Evolutionary conservation across 2,888 invertebrate species (phyloP), one percentile per base, ranked within the genome.

Genomic region (Exephanes ischioxanthus): DNA sequence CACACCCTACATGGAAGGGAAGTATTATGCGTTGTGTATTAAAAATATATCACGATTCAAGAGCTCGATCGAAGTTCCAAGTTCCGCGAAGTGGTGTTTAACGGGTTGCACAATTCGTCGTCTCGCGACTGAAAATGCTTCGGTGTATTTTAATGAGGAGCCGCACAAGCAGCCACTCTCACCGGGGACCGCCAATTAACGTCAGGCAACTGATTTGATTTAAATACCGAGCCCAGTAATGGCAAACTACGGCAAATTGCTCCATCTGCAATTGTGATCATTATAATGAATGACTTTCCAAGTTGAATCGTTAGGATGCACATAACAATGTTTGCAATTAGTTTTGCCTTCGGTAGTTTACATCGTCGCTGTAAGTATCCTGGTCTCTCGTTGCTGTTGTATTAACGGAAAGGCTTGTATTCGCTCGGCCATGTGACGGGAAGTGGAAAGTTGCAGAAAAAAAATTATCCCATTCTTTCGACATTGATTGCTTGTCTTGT

Each of bases 241-340:
- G 51, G 41, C 58, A 79, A 72, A 79, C 68, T 66, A 26, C 41
- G 33, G 22, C 58, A 68, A 83, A 68, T 83, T 73, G 55, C 73
- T 83, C 61, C 41, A 79, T 83, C 78, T 45, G 61, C 68, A 79
- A 79, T 83, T 68, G 72, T 73, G 61, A 67, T 33, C 14, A 16
- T 73, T 78, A 78, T 61, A 83, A 83, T 79, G 68, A 73, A 83
- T 72, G 37, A 61, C 11, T 73, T 68, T 61, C 71, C 78, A 73
- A 79, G 37, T 83, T 72, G 26, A 72, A 78, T 78, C 61, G 53
- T 30, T 45, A 63, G 53, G 68, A 83, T 83, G 79, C 58, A 75
- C 68, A 83, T 53, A 77, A 83, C 71, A 72, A 77, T 63, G 63
- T 77, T 83, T 63, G 71, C 76, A 83, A 82, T 71, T 71, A 70